A percentile compares a stretch with the other conserved stretches of the same genome.
Conservation (phyloP, 2,113 vertebrate genomes). For the Passer domesticus region DNA sequence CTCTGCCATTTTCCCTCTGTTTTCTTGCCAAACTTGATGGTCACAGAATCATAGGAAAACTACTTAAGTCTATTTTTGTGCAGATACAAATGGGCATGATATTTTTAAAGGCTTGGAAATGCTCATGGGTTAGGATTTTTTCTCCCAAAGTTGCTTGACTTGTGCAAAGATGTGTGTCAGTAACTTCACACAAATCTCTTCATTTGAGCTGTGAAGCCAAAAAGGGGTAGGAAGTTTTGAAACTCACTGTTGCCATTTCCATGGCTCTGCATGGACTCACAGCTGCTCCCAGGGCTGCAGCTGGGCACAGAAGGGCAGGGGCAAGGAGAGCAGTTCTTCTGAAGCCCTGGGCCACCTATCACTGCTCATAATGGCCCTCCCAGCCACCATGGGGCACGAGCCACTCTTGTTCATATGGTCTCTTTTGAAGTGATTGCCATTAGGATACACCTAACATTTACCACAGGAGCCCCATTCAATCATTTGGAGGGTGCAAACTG, state of each 20-base stretch:
- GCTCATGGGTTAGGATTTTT: fast-evolving
- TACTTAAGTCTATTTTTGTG: neutral
- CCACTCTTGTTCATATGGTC: fast-evolving
- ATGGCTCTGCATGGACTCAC: fast-evolving
- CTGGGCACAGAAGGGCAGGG: neutral
- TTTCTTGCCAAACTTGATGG: neutral
- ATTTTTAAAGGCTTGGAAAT: neutral
- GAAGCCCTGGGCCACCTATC: fast-evolving
- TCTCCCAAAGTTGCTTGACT: neutral
- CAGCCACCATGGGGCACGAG: fast-evolving
- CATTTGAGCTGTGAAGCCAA: neutral
- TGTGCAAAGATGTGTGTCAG: fast-evolving
- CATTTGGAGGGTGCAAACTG: neutral
- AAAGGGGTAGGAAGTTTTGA: neutral
- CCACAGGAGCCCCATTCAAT: no score
- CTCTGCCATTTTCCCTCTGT: neutral
- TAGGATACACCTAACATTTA: neutral
- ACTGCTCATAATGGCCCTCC: fast-evolving
- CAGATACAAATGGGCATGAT: neutral
- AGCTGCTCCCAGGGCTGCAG: neutral
- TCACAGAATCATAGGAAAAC: neutral
- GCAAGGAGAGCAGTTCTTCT: neutral
- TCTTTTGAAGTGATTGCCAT: neutral
- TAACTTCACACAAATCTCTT: neutral
- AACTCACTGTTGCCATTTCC: neutral